Evolutionary conservation across 2,797 vertebrate genomes (phyloP), one percentile per base, ranked within the genome.

Genomic region (Micropoecilia bifurca): DNA sequence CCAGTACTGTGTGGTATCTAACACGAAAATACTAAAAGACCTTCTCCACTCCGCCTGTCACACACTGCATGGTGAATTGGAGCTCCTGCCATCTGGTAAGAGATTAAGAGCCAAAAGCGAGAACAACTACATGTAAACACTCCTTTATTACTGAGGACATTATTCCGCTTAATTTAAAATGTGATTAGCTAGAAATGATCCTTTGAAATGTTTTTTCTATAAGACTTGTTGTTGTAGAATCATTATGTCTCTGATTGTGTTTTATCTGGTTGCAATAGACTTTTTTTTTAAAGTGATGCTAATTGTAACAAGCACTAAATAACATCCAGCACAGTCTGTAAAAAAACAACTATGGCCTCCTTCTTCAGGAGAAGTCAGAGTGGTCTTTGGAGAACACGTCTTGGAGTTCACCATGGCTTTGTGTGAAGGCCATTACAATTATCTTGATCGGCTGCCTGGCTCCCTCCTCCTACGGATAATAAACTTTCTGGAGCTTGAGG

Each of bases 401-500:
- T 89, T 97, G 88, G 80, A 96, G 76, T 94, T 97, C 82, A 57
- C 95, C 87, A 94, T 92, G 87, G 93, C 71, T 88, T 85, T 98
- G 88, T 98, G 97, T 80, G 41, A 63, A 88, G 97, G 97, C 76
- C 93, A 93, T 77, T 96, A 89, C 78, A 95, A 97, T 94, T 98
- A 96, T 93, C 95, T 99, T 76, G 94, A 96, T 50, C 78, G 57
- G 71, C 95, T 99, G 82, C 88, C 97, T 3, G 96, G 97, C 80
- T 45, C 75, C 2, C 79, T 98, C 83, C 95, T 98, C 13, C 91
- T 97, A 78, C 89, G 74, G 72, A 96, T 97, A 59, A 90, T 97
- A 87, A 95, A 91, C 88, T 93, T 95, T 83, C 95, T 98, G 83
- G 95, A 97, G 73, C 94, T 97, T 33, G 96, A 98, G 89, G 97